Percentiles rank a stretch among this genome's conserved stretches.
phyloP scores from a whole-genome alignment of 2,113 vertebrate species.

The Panurus biarmicus region DNA sequence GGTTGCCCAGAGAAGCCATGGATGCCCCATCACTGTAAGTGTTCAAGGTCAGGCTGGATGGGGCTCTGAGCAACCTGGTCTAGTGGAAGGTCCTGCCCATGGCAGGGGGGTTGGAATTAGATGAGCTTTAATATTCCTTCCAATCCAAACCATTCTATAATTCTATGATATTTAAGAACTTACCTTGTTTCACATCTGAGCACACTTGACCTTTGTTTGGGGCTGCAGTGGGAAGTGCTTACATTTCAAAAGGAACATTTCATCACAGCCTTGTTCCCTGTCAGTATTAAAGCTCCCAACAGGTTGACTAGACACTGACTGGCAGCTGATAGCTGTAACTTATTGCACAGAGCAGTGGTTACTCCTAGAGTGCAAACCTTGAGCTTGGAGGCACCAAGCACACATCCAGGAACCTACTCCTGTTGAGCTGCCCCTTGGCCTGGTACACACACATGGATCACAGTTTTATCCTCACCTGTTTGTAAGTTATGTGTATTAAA shows the following conservation, averaged over 20 bases:
- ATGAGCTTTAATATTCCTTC: neutral
- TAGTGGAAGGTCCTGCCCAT: neutral
- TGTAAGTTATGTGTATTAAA: neutral
- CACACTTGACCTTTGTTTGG: fast-evolving
- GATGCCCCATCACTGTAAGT: neutral
- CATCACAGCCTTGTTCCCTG: neutral
- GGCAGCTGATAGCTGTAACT: neutral
- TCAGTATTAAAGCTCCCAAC: neutral
- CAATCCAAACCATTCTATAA: neutral
- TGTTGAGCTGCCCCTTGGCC: neutral
- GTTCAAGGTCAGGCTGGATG: no score
- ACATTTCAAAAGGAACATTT: neutral
- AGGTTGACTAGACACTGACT: neutral
- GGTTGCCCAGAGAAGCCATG: neutral
- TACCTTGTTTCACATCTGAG: neutral
- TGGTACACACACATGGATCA: no score
- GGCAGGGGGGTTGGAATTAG: neutral
- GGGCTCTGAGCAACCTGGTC: neutral
- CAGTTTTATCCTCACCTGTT: fast-evolving
- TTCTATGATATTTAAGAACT: neutral
- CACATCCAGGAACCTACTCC: fast-evolving
- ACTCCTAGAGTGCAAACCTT: neutral
- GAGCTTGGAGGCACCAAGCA: neutral
- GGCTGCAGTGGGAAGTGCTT: neutral
- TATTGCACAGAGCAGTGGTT: neutral